Evolutionary conservation across 2,888 invertebrate genomes (phyloP).

Genomic region (Seira sanloemensis): DNA sequence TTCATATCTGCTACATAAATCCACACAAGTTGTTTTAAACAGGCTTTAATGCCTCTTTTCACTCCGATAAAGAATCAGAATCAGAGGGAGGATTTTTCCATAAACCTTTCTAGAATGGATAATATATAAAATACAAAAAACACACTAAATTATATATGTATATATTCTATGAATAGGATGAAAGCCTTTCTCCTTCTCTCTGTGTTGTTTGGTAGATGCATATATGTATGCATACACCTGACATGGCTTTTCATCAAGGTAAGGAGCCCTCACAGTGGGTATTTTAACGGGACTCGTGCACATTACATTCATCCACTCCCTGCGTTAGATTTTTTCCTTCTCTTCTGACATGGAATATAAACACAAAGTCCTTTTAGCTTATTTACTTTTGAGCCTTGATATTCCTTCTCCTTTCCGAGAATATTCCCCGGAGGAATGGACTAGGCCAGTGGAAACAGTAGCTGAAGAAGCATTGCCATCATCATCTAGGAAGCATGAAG

Average conservation of each 20-base stretch:
- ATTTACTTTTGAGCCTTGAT: slow-evolving; percentile 51
- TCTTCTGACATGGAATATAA: background rate
- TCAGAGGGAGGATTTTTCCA: no score
- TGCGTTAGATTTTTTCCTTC: background rate
- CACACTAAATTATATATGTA: no score
- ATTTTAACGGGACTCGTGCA: background rate
- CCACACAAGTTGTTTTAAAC: no score
- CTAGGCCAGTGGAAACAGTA: slow-evolving; percentile 1
- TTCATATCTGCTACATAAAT: no score
- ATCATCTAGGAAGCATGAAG: background rate
- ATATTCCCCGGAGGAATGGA: slow-evolving; percentile 41
- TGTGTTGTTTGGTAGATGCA: no score
- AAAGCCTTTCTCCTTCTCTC: no score
- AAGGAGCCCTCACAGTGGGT: background rate
- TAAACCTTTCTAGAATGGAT: no score
- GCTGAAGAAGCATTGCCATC: background rate
- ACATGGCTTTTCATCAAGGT: background rate
- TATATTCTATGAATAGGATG: no score
- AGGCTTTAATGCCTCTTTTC: no score
- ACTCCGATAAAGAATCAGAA: no score
- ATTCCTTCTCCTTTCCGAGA: slow-evolving; percentile 8
- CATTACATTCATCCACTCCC: background rate
- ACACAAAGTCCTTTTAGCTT: slow-evolving; percentile 38
- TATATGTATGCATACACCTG: background rate
- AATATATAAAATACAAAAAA: no score